Conservation (phyloP, 2,888 invertebrate species). For the Lordiphosa fenestrarum region DNA sequence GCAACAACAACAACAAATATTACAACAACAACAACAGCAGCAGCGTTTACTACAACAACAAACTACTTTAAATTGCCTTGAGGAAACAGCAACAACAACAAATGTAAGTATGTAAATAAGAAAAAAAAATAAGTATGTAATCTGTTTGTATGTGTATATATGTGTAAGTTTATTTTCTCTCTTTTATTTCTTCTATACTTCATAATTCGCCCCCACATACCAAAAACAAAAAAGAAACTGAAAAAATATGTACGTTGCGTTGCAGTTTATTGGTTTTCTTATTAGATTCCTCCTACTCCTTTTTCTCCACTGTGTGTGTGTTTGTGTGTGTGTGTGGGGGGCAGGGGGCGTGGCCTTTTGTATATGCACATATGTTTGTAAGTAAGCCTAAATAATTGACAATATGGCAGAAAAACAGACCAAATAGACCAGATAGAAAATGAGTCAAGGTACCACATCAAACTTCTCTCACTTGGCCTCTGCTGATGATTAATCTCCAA, state of each 20-base stretch:
- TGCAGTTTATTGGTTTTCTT: conserved; percentile 62
- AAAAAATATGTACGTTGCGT: conserved; percentile 13
- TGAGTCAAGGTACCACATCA: conserved; percentile 19
- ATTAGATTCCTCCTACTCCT: conserved; percentile 50
- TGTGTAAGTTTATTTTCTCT: conserved; percentile 34
- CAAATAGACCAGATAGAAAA: conserved; percentile 3
- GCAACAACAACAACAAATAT: conserved; percentile 54
- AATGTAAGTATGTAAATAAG: conserved; percentile 55
- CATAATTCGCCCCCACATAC: conserved; percentile 59
- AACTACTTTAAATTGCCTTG: conserved; percentile 58
- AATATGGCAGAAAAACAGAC: conserved; percentile 4
- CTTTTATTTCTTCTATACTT: conserved; percentile 54
- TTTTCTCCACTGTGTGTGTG: conserved; percentile 19
- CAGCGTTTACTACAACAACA: conserved; percentile 38
- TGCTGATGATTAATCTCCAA: conserved; percentile 57
- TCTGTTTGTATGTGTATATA: conserved; percentile 3
- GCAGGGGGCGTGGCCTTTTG: conserved; percentile 11
- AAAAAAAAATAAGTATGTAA: neutral
- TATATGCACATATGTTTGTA: conserved; percentile 1
- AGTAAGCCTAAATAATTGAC: conserved; percentile 4
- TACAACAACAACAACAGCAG: conserved; percentile 31
- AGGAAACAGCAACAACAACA: conserved; percentile 65
- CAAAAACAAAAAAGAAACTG: conserved; percentile 15
- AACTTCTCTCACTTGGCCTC: too few species aligned
- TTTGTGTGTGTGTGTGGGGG: conserved; percentile 38